phyloP scores from a whole-genome alignment of 92 coral and sea anemone genomes.

The Zoanthus solanderi region DNA sequence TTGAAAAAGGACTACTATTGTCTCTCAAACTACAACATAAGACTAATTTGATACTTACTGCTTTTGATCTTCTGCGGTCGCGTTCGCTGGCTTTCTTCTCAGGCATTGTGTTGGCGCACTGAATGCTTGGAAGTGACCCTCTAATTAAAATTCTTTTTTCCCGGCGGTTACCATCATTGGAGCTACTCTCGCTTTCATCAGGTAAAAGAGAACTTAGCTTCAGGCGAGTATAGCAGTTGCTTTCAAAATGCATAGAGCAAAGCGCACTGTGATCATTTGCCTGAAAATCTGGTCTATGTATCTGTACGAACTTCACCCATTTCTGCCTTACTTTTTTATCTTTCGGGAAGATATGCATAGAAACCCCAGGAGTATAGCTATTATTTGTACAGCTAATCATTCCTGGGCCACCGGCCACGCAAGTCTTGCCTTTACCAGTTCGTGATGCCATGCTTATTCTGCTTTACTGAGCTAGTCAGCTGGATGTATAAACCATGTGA shows the following conservation, averaged over 20 bases:
- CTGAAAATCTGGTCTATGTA: neutral
- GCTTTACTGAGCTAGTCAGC: constrained; percentile 4
- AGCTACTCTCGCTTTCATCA: neutral
- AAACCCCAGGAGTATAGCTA: neutral
- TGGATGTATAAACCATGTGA: too few relatives aligned
- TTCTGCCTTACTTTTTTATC: neutral
- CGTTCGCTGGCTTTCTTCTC: neutral
- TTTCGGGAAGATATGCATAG: neutral
- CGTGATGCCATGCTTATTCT: constrained; percentile 16
- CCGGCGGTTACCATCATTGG: neutral
- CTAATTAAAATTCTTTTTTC: neutral
- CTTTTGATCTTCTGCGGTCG: neutral
- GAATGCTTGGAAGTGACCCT: neutral
- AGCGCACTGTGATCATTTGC: neutral
- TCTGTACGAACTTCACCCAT: neutral
- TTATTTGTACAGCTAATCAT: too few relatives aligned
- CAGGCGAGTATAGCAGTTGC: neutral
- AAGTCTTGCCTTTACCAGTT: neutral
- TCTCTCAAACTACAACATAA: neutral
- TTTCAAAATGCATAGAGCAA: neutral
- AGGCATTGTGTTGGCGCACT: neutral
- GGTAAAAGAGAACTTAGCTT: neutral
- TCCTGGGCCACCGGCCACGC: too few relatives aligned
- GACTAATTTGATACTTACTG: neutral
- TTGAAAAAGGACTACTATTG: neutral